phyloP scores from a whole-genome alignment of 2,888 invertebrate species.

The Drosophila macrothrix region DNA sequence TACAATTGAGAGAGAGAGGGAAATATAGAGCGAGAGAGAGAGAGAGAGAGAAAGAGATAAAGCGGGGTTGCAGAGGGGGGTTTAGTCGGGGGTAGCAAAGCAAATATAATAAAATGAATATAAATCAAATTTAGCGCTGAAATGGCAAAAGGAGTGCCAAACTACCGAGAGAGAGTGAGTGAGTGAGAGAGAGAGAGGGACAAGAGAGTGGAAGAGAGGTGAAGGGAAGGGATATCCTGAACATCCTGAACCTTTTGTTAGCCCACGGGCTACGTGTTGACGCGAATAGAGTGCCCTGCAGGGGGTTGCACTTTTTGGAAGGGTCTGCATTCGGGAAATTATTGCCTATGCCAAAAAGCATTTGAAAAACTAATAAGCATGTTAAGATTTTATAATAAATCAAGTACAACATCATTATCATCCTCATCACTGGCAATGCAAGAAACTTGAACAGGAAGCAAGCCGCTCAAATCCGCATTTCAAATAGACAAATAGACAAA shows the following conservation, averaged over 20 bases:
- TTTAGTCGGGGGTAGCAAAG: slow-evolving; percentile 46
- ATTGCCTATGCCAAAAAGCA: slow-evolving; percentile 64
- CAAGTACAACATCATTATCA: slow-evolving; percentile 56
- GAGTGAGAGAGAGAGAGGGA: slow-evolving; percentile 9
- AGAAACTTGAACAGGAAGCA: slow-evolving; percentile 26
- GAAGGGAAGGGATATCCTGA: background rate
- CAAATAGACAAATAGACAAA: slow-evolving; percentile 65
- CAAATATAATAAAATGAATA: slow-evolving; percentile 79
- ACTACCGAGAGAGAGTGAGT: slow-evolving; percentile 1
- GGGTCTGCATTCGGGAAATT: slow-evolving; percentile 44
- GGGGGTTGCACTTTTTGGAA: slow-evolving; percentile 43
- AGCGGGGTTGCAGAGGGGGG: background rate
- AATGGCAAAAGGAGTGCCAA: slow-evolving; percentile 67
- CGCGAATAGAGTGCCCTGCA: slow-evolving; percentile 43
- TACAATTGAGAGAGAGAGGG: slow-evolving; percentile 16
- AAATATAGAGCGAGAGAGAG: background rate
- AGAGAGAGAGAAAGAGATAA: background rate
- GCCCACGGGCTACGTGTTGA: slow-evolving; percentile 35
- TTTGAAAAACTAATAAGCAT: slow-evolving; percentile 78
- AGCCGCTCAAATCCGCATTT: slow-evolving; percentile 48
- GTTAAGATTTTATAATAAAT: slow-evolving; percentile 80
- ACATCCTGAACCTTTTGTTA: slow-evolving; percentile 43
- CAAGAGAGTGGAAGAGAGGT: background rate
- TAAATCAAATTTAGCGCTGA: slow-evolving; percentile 78
- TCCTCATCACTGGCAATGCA: slow-evolving; percentile 26